phyloP scores from a whole-genome alignment of 2,797 vertebrate species.

The Leptodactylus fallax region DNA sequence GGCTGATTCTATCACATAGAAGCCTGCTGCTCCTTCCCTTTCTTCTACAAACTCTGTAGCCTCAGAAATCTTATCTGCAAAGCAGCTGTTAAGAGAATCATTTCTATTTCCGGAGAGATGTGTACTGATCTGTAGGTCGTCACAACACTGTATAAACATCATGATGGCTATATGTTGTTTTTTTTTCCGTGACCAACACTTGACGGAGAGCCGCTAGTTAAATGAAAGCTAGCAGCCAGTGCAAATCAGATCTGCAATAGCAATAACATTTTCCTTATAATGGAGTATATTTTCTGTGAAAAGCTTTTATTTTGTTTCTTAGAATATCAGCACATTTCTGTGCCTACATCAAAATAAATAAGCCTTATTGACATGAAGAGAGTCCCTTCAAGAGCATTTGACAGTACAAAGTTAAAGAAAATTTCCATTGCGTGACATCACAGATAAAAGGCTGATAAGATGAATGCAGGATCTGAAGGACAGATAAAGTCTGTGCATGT shows the following conservation, averaged over 20 bases:
- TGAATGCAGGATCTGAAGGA: background rate
- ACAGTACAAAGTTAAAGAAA: constrained; percentile 7
- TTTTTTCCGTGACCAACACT: background rate
- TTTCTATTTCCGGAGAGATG: background rate
- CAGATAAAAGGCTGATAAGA: constrained; percentile 25
- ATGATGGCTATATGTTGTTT: background rate
- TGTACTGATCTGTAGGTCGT: background rate
- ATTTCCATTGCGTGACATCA: constrained; percentile 17
- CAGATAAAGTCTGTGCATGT: background rate
- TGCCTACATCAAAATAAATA: constrained; percentile 7
- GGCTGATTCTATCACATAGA: background rate
- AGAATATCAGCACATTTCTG: background rate
- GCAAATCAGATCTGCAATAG: background rate
- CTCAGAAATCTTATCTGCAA: constrained; percentile 5
- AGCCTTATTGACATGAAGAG: constrained; percentile 1
- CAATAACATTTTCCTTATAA: background rate
- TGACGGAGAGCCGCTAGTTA: background rate
- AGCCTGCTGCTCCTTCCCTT: background rate
- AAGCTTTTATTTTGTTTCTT: background rate
- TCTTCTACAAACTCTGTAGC: background rate
- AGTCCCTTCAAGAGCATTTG: background rate
- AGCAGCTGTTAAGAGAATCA: background rate
- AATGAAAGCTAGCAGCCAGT: background rate
- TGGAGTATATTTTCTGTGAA: background rate
- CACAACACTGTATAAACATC: background rate